Base-by-base conservation (phyloP, 2,113 vertebrate species). In the Athene noctua region DNA sequence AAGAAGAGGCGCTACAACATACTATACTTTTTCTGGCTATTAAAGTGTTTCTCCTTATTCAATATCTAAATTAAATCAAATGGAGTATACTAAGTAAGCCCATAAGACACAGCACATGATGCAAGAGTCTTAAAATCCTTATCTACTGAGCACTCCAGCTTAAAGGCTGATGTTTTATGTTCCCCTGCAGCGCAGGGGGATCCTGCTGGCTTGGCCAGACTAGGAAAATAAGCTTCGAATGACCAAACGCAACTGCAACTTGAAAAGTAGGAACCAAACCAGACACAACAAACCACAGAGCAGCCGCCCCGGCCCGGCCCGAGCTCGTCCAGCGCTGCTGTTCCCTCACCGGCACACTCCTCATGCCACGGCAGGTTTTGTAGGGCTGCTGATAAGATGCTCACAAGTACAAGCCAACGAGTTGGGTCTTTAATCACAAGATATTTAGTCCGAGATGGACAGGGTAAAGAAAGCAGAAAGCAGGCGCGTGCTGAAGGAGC, bases 241-340 rank as follows among this genome's bases (percentile, higher is more conserved):
- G 98, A 98, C 97, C 98, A 98, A 98, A 98, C 21, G 91, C 97
- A 98, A 98, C 98, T 98, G 97, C 97, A 98, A 97, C 97, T 97
- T 95, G 95, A 97, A 97, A 98, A 97, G 98, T 86, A 98, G 98
- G 98, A 98, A 98, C 97, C 98, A 96, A 98, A 98, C 97, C 98
- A 99, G 99, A 99, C 98, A 99, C 98, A 99, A 99, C 98, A 99
- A 99, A 99, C 98, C 98, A 92, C 98, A 98, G 97, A 96, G 94
- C 97, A 96, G 98, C 97, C 94, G 71, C 83, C 89, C 71, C 26
- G 15, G 96, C 89, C 82, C 3, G 3, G 80, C 86, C 93, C 1
- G 36, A 58, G 80, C 93, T 95, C 58, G 92, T 88, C 59, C 96
- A 94, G 96, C 18, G 14, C 95, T 97, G 97, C 94, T 42, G 70